A percentile compares a stretch with the other conserved stretches of the same genome.
Conservation (phyloP, 2,113 vertebrate genomes). For the Forbesichthys agassizii region DNA sequence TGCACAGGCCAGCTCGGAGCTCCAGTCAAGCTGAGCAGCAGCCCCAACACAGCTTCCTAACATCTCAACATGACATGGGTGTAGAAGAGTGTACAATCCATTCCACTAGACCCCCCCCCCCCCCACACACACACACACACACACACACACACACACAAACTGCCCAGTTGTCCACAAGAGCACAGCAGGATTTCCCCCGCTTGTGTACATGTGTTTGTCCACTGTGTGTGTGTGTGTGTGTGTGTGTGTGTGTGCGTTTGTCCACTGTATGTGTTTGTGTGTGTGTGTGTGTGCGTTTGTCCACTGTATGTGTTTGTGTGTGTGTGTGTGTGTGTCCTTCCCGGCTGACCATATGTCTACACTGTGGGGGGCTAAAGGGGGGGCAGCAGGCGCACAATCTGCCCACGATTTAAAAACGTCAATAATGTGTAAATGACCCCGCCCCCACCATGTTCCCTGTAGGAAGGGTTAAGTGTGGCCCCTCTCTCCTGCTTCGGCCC, state of each 20-base stretch:
- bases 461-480: slow-evolving; percentile 86
- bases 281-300: slow-evolving; percentile 29
- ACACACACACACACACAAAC: slow-evolving; percentile 70
- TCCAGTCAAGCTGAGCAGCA: slow-evolving; percentile 61
- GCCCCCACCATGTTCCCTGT: slow-evolving; percentile 73
- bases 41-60: slow-evolving; percentile 75
- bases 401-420: slow-evolving; percentile 83
- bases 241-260: slow-evolving; percentile 48
- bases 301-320: background rate
- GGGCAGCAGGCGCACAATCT: slow-evolving; percentile 72
- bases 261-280: slow-evolving; percentile 32
- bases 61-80: slow-evolving; percentile 73
- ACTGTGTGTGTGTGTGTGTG: slow-evolving; percentile 13
- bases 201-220: background rate
- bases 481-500: slow-evolving; percentile 74
- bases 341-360: slow-evolving; percentile 85
- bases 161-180: slow-evolving; percentile 79
- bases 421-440: slow-evolving; percentile 87
- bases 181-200: slow-evolving; percentile 36
- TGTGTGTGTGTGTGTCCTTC: slow-evolving; percentile 65
- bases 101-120: slow-evolving; percentile 78
- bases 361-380: slow-evolving; percentile 66
- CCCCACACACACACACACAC: slow-evolving; percentile 64
- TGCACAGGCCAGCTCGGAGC: slow-evolving; percentile 16
- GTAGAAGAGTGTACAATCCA: slow-evolving; percentile 80